Evolutionary conservation across 2,113 vertebrate genomes (phyloP).

Genomic region (Aspidoscelis tigris): DNA sequence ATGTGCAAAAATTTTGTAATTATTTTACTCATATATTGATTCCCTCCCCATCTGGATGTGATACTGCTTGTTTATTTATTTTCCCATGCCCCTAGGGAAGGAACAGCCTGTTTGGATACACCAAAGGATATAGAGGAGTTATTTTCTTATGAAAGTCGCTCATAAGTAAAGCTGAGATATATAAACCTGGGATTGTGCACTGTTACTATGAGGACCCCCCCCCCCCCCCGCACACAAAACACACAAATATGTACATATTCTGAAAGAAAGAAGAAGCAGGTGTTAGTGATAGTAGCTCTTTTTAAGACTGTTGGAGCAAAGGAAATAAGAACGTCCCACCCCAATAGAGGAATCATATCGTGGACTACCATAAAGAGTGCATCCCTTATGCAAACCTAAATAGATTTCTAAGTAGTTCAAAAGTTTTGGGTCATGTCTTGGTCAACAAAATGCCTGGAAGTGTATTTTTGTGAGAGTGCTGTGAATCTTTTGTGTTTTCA

Average conservation of each 20-base stretch:
- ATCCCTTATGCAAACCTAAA: not conserved
- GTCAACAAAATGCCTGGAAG: not conserved
- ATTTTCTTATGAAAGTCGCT: no score
- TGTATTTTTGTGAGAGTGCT: not conserved
- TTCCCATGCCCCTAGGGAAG: no score
- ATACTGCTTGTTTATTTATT: no score
- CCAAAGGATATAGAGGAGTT: no score
- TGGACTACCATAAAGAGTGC: not conserved
- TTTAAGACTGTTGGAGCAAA: slow-evolving; percentile 19
- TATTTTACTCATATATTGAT: no score
- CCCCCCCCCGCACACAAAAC: not conserved
- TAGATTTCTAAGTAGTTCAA: not conserved
- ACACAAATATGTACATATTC: no score
- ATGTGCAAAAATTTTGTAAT: no score
- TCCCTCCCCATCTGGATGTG: no score
- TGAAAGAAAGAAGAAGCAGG: no score
- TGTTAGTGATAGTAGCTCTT: no score
- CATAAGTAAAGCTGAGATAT: not conserved
- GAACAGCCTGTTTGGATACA: no score
- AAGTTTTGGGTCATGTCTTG: not conserved
- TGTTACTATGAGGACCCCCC: not conserved
- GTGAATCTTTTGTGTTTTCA: not conserved
- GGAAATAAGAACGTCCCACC: slow-evolving; percentile 13
- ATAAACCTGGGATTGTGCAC: slow-evolving; percentile 33
- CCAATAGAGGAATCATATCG: not conserved